phyloP scores from a whole-genome alignment of 2,888 invertebrate species.

The Ptilodon capucinus region DNA sequence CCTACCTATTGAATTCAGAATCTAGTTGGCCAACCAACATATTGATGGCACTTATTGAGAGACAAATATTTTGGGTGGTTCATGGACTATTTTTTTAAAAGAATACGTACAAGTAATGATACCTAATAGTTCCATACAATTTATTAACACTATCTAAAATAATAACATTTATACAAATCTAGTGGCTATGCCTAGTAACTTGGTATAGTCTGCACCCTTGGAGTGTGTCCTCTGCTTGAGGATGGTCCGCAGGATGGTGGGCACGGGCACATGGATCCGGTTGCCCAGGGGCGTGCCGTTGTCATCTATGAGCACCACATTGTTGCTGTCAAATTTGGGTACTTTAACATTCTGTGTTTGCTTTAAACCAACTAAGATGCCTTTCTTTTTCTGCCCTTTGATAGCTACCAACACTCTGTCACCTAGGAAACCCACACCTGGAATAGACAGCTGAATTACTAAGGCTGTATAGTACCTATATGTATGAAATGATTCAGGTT shows the following conservation, averaged over 20 bases:
- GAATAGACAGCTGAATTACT: conserved; percentile 20
- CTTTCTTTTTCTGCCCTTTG: conserved; percentile 97
- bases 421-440: conserved; percentile 84
- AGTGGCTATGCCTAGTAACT: conserved; percentile 94
- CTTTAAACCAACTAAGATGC: conserved; percentile 90
- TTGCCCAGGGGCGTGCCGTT: conserved; percentile 97
- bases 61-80: too few species aligned
- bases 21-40: too few species aligned
- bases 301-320: conserved; percentile 97
- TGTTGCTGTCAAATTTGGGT: conserved; percentile 97
- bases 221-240: conserved; percentile 90
- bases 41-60: too few species aligned
- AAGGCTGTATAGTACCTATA: not conserved
- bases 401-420: conserved; percentile 96
- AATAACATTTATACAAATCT: conserved; percentile 86
- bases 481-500: not conserved
- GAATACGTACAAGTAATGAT: too few species aligned
- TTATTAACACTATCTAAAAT: conserved; percentile 40
- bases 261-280: conserved; percentile 97
- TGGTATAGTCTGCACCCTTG: conserved; percentile 95
- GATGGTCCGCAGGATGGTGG: conserved; percentile 92
- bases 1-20: too few species aligned
- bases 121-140: conserved; percentile 7
- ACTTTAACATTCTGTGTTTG: conserved; percentile 90
- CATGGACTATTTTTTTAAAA: too few species aligned